Percentiles rank a stretch among this genome's conserved stretches.
Conservation (phyloP, 2,113 vertebrate genomes). For the Smithornis capensis region DNA sequence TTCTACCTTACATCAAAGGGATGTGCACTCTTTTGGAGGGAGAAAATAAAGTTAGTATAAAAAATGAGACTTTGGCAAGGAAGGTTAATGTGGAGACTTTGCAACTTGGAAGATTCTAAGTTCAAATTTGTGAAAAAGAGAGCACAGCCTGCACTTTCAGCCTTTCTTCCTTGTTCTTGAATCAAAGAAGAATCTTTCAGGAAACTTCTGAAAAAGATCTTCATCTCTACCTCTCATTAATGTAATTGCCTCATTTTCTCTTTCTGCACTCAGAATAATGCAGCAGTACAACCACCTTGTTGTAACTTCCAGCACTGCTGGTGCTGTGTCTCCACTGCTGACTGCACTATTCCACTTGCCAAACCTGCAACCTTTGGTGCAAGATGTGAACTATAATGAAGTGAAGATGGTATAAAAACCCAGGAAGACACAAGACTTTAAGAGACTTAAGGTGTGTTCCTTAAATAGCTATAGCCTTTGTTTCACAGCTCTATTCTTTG, state of each 20-base stretch:
- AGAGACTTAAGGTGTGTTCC: neutral
- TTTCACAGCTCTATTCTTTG: neutral
- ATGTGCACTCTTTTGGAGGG: neutral
- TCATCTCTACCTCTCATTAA: neutral
- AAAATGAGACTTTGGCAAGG: neutral
- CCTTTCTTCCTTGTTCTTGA: neutral
- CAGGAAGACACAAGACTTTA: neutral
- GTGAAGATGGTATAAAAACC: neutral
- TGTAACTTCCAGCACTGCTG: neutral
- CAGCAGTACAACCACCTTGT: fast-evolving
- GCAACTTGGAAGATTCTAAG: neutral
- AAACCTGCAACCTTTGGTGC: neutral
- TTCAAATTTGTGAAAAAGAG: neutral
- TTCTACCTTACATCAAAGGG: constrained; percentile 31
- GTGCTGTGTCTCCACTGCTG: neutral
- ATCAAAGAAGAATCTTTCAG: neutral
- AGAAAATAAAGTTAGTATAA: constrained; percentile 26
- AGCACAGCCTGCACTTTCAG: neutral
- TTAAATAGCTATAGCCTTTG: neutral
- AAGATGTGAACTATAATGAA: neutral
- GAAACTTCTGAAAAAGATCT: neutral
- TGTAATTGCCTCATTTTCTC: neutral
- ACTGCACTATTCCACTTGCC: neutral
- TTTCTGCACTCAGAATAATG: neutral
- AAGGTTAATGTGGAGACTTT: neutral